Evolutionary conservation across 1,140 invertebrate genomes (phyloP).

Genomic region (Brevipalpus yothersi): DNA sequence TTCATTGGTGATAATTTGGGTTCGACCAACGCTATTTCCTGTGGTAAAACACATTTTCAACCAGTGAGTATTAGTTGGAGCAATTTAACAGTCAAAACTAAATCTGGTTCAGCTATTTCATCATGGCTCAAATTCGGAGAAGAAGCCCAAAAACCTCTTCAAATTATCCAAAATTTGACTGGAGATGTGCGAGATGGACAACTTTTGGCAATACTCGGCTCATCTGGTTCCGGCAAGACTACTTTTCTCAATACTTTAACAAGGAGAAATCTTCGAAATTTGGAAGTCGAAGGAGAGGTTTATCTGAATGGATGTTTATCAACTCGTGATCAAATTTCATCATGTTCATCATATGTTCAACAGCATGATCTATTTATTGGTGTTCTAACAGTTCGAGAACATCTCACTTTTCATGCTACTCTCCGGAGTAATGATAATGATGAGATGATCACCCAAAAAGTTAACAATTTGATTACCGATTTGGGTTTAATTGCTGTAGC

Average conservation of each 20-base stretch:
- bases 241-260: slow-evolving; percentile 48
- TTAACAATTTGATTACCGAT: too few species aligned
- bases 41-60: too few species aligned
- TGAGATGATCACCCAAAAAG: too few species aligned
- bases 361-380: slow-evolving; percentile 64
- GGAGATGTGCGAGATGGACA: slow-evolving; percentile 48
- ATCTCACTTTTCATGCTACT: slow-evolving; percentile 31
- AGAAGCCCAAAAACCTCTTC: neutral
- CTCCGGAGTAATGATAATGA: too few species aligned
- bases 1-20: too few species aligned
- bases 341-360: slow-evolving; percentile 54
- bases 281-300: slow-evolving; percentile 34
- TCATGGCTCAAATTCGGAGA: too few species aligned
- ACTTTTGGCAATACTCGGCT: slow-evolving; percentile 56
- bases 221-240: slow-evolving; percentile 40
- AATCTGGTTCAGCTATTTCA: too few species aligned
- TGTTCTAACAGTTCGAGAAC: slow-evolving; percentile 49
- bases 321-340: slow-evolving; percentile 44
- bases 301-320: slow-evolving; percentile 43
- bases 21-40: too few species aligned
- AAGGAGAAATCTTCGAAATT: slow-evolving; percentile 38
- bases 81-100: too few species aligned
- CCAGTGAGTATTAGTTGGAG: too few species aligned
- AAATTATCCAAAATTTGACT: slow-evolving; percentile 31
- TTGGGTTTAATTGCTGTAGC: neutral